phyloP scores from a whole-genome alignment of 1,140 invertebrate genomes.

The Goniozus legneri region DNA sequence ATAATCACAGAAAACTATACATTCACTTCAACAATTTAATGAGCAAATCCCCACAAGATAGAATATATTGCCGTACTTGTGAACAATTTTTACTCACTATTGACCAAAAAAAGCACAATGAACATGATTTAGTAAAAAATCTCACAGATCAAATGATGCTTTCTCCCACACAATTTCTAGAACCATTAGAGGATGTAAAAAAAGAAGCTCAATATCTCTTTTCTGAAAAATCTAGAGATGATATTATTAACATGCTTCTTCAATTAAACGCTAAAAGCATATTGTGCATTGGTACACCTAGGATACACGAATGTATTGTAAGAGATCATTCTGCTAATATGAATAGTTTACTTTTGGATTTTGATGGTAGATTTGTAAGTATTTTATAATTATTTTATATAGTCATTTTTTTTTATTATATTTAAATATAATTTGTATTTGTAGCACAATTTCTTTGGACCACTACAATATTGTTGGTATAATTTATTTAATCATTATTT shows the following conservation, averaged over 20 bases:
- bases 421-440: slow-evolving; percentile 27
- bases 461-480: slow-evolving; percentile 71
- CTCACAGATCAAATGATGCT: slow-evolving; percentile 54
- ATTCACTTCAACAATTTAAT: slow-evolving; percentile 50
- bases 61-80: slow-evolving; percentile 66
- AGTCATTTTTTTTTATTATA: slow-evolving; percentile 2
- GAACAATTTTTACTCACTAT: slow-evolving; percentile 54
- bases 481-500: slow-evolving; percentile 90
- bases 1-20: slow-evolving; percentile 56
- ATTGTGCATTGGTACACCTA: slow-evolving; percentile 75
- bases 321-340: slow-evolving; percentile 51
- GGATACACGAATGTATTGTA: slow-evolving; percentile 67
- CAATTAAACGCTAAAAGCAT: slow-evolving; percentile 60
- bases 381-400: slow-evolving; percentile 4
- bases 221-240: slow-evolving; percentile 55
- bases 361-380: slow-evolving; percentile 69
- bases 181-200: slow-evolving; percentile 62
- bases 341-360: slow-evolving; percentile 70
- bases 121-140: slow-evolving; percentile 49
- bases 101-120: slow-evolving; percentile 49
- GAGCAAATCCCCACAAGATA: slow-evolving; percentile 15
- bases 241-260: slow-evolving; percentile 56
- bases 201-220: slow-evolving; percentile 78
- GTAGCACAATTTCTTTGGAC: slow-evolving; percentile 66
- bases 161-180: slow-evolving; percentile 60